These are phyloP conservation scores for Pachliopta kotzebuea DNA, from an alignment of 2,888 invertebrate species.

Conservation along the genomic window DNA sequence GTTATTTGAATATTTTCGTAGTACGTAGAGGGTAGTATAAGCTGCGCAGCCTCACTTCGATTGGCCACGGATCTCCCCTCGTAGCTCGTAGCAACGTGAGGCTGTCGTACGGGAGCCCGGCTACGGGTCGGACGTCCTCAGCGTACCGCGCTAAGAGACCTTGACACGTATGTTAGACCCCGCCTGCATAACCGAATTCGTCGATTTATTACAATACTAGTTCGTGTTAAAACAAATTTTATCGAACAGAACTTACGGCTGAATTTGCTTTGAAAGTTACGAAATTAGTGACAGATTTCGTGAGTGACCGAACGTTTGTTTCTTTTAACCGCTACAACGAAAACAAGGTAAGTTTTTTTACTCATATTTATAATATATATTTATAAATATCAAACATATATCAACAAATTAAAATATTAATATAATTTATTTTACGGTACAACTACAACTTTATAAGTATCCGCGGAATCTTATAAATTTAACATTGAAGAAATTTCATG, in stretches of 20 bases:
- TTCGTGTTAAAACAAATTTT: too few species aligned
- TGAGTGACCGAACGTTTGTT: constrained; percentile 31
- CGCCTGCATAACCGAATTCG: constrained; percentile 46
- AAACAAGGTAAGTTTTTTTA: constrained; percentile 20
- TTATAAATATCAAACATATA: too few species aligned
- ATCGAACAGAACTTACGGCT: neutral
- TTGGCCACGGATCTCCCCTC: constrained; percentile 75
- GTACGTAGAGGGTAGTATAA: constrained; percentile 58
- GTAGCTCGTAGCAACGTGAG: constrained; percentile 78
- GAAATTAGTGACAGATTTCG: constrained; percentile 28
- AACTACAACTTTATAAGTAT: too few species aligned
- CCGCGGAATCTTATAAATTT: too few species aligned
- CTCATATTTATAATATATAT: too few species aligned
- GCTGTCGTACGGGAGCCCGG: constrained; percentile 73
- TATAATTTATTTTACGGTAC: too few species aligned
- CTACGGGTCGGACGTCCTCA: constrained; percentile 74
- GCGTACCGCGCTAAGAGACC: constrained; percentile 56
- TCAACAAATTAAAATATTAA: too few species aligned
- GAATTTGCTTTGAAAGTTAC: constrained; percentile 1
- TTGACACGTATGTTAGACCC: constrained; percentile 67
- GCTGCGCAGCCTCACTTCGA: constrained; percentile 74
- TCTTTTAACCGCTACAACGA: constrained; percentile 24
- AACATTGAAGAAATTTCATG: too few species aligned
- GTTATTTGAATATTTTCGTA: constrained; percentile 14
- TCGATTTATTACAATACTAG: constrained; percentile 31